phyloP scores from a whole-genome alignment of 1,140 invertebrate genomes.

The Aphelenchoides besseyi region DNA sequence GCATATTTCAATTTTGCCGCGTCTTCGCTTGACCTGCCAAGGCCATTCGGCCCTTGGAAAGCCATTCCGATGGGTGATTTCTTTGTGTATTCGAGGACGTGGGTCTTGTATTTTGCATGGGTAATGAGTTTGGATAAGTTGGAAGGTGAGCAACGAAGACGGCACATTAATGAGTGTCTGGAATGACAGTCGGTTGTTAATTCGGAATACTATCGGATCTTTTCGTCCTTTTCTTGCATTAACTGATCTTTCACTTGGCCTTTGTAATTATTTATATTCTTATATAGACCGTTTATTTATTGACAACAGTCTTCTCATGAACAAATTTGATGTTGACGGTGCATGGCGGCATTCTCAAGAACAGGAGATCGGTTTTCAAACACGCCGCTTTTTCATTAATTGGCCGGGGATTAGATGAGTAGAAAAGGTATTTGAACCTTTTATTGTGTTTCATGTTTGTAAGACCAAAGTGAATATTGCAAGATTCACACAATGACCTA shows the following conservation, averaged over 20 bases:
- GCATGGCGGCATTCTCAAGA: too few relatives aligned
- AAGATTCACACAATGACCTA: not conserved
- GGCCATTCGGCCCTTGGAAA: not conserved
- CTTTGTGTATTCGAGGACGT: not conserved
- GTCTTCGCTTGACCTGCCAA: not conserved
- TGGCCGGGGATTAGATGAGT: too few relatives aligned
- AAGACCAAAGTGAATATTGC: too few relatives aligned
- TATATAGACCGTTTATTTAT: too few relatives aligned
- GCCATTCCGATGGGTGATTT: constrained; percentile 2
- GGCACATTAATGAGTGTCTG: not conserved
- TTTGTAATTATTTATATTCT: too few relatives aligned
- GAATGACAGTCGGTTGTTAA: not conserved
- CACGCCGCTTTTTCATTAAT: not conserved
- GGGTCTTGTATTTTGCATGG: not conserved
- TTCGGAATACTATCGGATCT: not conserved
- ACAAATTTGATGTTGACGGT: too few relatives aligned
- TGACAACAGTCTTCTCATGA: too few relatives aligned
- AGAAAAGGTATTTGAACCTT: too few relatives aligned
- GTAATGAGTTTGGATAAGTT: not conserved
- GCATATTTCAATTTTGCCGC: not conserved
- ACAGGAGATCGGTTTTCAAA: not conserved
- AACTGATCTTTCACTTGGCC: too few relatives aligned
- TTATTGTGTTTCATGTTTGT: too few relatives aligned
- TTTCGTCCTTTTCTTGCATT: too few relatives aligned
- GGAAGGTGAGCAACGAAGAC: not conserved